Evolutionary conservation across 2,113 vertebrate species (phyloP).

Genomic region (Heterotis niloticus): DNA sequence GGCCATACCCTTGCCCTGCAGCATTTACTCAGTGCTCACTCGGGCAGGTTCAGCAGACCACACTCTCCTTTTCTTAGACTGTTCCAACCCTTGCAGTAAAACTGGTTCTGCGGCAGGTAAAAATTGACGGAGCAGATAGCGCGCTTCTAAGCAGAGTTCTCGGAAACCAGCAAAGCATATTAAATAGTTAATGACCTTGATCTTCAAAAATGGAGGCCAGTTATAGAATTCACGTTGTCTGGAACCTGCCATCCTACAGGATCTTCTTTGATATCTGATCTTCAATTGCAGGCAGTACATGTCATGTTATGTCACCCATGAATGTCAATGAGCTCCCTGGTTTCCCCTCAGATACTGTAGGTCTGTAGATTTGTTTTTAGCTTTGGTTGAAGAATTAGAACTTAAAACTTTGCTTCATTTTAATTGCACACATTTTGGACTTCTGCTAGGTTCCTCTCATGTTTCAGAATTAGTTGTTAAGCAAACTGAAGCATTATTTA

Average conservation of each 20-base stretch:
- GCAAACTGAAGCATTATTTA: background rate
- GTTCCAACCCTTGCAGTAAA: background rate
- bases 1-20: background rate
- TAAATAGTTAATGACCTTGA: constrained; percentile 21
- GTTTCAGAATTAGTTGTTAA: background rate
- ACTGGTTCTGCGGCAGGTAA: background rate
- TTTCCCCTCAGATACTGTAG: background rate
- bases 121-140: background rate
- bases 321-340: background rate
- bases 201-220: background rate
- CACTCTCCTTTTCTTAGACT: no score
- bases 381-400: no score
- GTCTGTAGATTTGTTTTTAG: background rate
- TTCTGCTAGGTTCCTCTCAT: background rate
- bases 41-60: background rate
- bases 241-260: background rate
- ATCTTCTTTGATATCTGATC: background rate
- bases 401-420: no score
- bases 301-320: background rate
- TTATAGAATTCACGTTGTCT: background rate
- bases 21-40: background rate
- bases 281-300: background rate
- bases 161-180: constrained; percentile 8
- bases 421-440: no score
- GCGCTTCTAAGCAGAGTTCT: background rate